Evolutionary conservation across 2,888 invertebrate species (phyloP).

Genomic region (Diloba caeruleocephala): DNA sequence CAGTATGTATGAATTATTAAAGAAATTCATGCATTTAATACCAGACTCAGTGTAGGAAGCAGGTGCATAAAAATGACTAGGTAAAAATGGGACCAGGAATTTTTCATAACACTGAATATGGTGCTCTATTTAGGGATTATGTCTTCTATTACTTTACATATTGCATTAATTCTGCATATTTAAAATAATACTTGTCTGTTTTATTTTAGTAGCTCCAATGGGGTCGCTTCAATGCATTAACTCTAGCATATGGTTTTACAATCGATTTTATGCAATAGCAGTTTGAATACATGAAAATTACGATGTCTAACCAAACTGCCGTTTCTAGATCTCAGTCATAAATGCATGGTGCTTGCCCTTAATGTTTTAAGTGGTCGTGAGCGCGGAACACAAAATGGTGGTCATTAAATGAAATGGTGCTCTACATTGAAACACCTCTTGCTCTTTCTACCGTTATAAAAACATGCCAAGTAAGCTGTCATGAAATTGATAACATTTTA

Average conservation of each 20-base stretch:
- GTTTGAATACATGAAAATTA: conserved; percentile 14
- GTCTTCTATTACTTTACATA: conserved; percentile 37
- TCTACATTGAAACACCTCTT: conserved; percentile 66
- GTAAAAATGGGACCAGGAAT: conserved; percentile 39
- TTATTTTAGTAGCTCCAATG: too few species aligned
- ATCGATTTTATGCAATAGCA: conserved; percentile 4
- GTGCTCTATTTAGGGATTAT: conserved; percentile 39
- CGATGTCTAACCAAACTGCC: conserved; percentile 15
- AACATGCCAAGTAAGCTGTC: conserved; percentile 26
- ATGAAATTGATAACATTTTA: conserved; percentile 16
- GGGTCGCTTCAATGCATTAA: not conserved
- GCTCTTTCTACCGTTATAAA: conserved; percentile 40
- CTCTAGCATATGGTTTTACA: not conserved
- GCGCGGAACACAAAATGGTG: conserved; percentile 65
- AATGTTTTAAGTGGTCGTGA: conserved; percentile 62
- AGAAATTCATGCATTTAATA: conserved; percentile 20
- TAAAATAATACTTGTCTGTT: not conserved
- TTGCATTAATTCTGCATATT: conserved; percentile 16
- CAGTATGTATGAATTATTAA: conserved; percentile 3
- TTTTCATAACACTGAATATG: conserved; percentile 51
- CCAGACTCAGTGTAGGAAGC: conserved; percentile 16
- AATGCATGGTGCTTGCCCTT: conserved; percentile 62
- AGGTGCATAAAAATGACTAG: conserved; percentile 45
- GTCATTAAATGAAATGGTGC: conserved; percentile 68
- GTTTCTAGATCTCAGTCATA: conserved; percentile 49